phyloP scores from a whole-genome alignment of 2,113 vertebrate genomes.

The Colossoma macropomum region DNA sequence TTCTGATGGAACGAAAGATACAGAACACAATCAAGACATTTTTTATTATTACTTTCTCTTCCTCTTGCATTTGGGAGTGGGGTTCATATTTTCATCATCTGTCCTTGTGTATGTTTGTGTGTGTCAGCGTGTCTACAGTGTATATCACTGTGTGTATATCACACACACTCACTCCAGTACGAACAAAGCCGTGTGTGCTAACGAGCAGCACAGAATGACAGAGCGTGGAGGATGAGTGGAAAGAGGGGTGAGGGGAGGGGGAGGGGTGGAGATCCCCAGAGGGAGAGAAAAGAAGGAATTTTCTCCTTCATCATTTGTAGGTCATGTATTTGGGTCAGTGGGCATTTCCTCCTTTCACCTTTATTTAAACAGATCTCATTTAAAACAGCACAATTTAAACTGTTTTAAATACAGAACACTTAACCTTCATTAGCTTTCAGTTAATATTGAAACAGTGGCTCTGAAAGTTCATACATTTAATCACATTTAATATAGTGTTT shows the following conservation, averaged over 20 bases:
- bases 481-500: too few relatives aligned
- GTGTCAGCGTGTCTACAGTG: neutral
- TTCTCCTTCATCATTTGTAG: constrained; percentile 19
- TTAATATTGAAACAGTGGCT: too few relatives aligned
- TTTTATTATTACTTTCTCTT: neutral
- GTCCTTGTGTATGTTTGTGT: too few relatives aligned
- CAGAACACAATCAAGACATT: too few relatives aligned
- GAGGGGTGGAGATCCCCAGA: neutral
- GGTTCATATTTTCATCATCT: neutral
- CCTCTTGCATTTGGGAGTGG: neutral
- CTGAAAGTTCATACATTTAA: too few relatives aligned
- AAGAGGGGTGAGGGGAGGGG: neutral
- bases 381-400: too few relatives aligned
- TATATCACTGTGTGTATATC: too few relatives aligned
- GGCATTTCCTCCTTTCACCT: constrained; percentile 31
- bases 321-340: constrained; percentile 37
- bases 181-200: constrained; percentile 8
- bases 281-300: neutral
- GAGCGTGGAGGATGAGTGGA: neutral
- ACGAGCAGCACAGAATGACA: constrained; percentile 22
- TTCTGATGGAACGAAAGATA: too few relatives aligned
- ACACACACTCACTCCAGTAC: neutral
- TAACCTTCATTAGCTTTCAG: too few relatives aligned
- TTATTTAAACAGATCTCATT: neutral
- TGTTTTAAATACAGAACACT: too few relatives aligned